phyloP scores from a whole-genome alignment of 2,113 vertebrate genomes.

The Coryphaenoides rupestris region DNA sequence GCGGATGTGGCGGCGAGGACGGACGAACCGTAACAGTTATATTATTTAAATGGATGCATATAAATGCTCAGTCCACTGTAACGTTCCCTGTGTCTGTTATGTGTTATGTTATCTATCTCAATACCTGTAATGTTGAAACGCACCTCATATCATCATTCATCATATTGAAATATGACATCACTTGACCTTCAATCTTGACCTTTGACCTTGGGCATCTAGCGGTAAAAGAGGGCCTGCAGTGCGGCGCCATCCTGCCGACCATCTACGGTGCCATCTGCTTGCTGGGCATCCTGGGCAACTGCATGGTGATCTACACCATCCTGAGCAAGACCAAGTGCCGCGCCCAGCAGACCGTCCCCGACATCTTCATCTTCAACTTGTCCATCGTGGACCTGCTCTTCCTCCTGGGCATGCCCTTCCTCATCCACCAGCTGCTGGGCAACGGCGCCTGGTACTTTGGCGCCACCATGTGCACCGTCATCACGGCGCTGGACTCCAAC shows the following conservation, averaged over 20 bases:
- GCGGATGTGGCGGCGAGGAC: no score
- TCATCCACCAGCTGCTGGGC: slow-evolving; percentile 84
- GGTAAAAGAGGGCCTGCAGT: slow-evolving; percentile 53
- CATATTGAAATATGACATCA: no score
- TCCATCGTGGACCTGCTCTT: slow-evolving; percentile 82
- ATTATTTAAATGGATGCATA: no score
- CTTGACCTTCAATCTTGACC: neutral
- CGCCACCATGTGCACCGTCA: slow-evolving; percentile 77
- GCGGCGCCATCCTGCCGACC: slow-evolving; percentile 74
- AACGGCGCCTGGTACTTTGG: slow-evolving; percentile 83
- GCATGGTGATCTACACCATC: slow-evolving; percentile 82
- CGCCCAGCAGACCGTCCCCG: slow-evolving; percentile 78
- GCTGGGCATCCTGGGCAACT: slow-evolving; percentile 79
- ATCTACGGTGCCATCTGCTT: slow-evolving; percentile 84
- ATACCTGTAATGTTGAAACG: no score
- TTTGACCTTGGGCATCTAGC: slow-evolving; percentile 29
- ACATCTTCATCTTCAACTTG: slow-evolving; percentile 84
- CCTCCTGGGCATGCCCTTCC: slow-evolving; percentile 84
- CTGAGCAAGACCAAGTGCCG: slow-evolving; percentile 79
- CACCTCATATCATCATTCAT: no score
- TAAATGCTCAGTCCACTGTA: no score
- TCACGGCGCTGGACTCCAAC: slow-evolving; percentile 80
- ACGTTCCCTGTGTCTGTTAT: no score
- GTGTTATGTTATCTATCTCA: no score
- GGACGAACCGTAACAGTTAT: no score